Percentiles rank a stretch among this genome's conserved stretches.
Evolutionary conservation across 1,140 invertebrate genomes (phyloP).

Genomic region (Drosophila oshimai): DNA sequence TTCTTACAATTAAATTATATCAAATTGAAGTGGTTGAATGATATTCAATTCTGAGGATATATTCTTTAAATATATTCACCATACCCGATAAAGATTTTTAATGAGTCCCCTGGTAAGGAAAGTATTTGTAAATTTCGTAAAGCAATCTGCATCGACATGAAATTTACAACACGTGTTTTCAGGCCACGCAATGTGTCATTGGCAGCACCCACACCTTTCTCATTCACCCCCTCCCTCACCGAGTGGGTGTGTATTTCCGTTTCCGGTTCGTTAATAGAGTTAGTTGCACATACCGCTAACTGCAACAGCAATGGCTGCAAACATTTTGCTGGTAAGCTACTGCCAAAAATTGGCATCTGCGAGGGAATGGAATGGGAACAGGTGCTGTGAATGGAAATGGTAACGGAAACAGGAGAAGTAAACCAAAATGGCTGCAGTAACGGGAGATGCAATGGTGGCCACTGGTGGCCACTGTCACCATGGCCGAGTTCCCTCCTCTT

Average conservation of each 20-base stretch:
- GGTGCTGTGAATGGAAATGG: constrained; percentile 11
- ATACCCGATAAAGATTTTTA: background rate
- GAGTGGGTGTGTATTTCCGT: constrained; percentile 55
- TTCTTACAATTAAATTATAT: no score
- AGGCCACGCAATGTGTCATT: constrained; percentile 24
- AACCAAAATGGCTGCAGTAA: constrained; percentile 17
- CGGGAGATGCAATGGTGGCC: background rate
- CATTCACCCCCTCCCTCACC: background rate
- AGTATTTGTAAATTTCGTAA: constrained; percentile 1
- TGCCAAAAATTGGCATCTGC: constrained; percentile 41
- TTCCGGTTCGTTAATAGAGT: constrained; percentile 81
- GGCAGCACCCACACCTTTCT: background rate
- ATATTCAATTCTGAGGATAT: no score
- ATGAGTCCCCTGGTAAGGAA: background rate
- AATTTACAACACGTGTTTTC: constrained; percentile 43
- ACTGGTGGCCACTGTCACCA: constrained; percentile 48
- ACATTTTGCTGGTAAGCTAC: constrained; percentile 47
- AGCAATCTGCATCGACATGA: background rate
- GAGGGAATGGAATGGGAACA: constrained; percentile 3
- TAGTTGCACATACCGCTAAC: constrained; percentile 68
- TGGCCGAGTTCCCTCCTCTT: background rate
- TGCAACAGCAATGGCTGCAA: constrained; percentile 27
- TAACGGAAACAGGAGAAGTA: background rate
- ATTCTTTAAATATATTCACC: no score
- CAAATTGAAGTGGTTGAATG: no score